Evolutionary conservation across 2,888 invertebrate genomes (phyloP), one percentile per base, ranked within the genome.

Genomic region (Netelia inedita): DNA sequence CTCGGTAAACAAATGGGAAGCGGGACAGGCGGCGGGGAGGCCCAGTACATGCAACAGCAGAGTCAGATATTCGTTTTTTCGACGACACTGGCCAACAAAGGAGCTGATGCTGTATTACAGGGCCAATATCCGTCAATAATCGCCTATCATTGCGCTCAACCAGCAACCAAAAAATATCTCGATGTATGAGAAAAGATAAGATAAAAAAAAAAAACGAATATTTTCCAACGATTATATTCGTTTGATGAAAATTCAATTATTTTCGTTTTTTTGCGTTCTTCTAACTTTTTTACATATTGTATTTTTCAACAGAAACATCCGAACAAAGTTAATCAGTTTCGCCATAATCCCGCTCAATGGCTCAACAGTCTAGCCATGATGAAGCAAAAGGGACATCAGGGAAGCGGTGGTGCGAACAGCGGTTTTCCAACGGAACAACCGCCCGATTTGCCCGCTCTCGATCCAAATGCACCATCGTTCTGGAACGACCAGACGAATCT

Each of bases 51-150:
- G 97, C 98, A 98, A 95, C 98, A 99, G 94, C 98, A 99, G 94
- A 98, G 98, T 94, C 98, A 99, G 94, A 98, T 99, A 93, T 99
- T 98, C 95, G 99, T 99, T 89, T 99, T 99, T 95, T 98, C 98
- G 23, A 99, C 99, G 9, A 95, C 96, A 91, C 94, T 98, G 94
- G 99, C 99, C 2, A 99, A 99, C 94, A 97, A 98, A 92, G 98
- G 98, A 5, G 99, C 99, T 0, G 98, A 99, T 91, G 96, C 98
- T 14, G 98, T 99, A 14, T 94, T 98, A 85, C 97, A 97, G 85
- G 98, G 98, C 1, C 98, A 98, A 91, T 98, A 96, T 94, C 97
- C 97, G 90, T 97, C 98, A 73, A 98, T 99, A 89, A 98, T 99
- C 89, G 97, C 98, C 43, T 99, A 97, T 94, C 99, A 99, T 92